Conservation (phyloP, 2,888 invertebrate species). For the Sinotaia quadrata region DNA sequence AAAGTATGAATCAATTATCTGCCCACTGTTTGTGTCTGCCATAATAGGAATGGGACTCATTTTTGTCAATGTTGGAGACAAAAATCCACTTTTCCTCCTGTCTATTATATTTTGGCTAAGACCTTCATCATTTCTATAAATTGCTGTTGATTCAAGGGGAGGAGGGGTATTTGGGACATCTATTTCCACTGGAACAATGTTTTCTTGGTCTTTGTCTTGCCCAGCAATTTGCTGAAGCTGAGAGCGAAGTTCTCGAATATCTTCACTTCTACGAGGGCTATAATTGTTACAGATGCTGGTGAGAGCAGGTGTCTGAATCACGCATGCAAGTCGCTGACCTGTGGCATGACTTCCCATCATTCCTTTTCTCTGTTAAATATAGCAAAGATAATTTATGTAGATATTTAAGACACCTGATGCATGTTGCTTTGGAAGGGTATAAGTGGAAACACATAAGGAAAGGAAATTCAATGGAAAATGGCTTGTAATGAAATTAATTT, state of each 20-base stretch:
- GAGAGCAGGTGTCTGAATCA: constrained; percentile 59
- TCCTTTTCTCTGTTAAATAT: constrained; percentile 55
- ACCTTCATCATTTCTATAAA: constrained; percentile 24
- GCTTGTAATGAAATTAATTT: too few relatives aligned
- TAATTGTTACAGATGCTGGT: constrained; percentile 57
- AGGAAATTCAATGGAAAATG: too few relatives aligned
- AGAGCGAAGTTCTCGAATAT: constrained; percentile 20
- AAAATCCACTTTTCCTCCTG: constrained; percentile 20
- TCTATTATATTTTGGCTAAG: constrained; percentile 5
- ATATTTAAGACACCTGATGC: background rate
- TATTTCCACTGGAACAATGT: background rate
- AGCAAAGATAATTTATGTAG: background rate
- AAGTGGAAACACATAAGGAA: background rate
- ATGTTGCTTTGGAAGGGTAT: background rate
- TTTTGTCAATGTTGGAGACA: constrained; percentile 28
- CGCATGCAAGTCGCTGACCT: constrained; percentile 46
- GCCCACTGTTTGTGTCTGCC: constrained; percentile 31
- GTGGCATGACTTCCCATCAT: constrained; percentile 49
- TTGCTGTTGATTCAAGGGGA: constrained; percentile 38
- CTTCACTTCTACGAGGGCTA: constrained; percentile 41
- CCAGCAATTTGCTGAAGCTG: background rate
- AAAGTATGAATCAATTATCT: constrained; percentile 37
- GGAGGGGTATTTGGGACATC: constrained; percentile 29
- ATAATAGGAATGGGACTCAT: constrained; percentile 41
- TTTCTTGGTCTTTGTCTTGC: background rate